Percentiles rank a stretch among this genome's conserved stretches.
Conservation (phyloP, 2,797 vertebrate species). For the Coluber constrictor region DNA sequence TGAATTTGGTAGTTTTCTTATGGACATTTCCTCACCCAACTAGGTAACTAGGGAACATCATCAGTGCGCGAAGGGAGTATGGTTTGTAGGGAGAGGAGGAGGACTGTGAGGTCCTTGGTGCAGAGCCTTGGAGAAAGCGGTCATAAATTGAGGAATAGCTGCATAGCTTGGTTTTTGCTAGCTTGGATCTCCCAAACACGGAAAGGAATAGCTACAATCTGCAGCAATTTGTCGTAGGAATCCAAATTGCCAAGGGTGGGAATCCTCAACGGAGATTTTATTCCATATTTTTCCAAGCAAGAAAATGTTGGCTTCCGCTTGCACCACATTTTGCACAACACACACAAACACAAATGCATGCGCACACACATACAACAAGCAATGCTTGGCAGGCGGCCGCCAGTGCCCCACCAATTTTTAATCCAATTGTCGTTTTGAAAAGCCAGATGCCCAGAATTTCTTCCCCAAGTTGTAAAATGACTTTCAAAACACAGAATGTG, state of each 20-base stretch:
- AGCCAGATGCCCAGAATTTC: neutral
- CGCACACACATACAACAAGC: neutral
- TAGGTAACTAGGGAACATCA: too few species aligned
- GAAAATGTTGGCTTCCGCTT: neutral
- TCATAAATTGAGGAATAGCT: neutral
- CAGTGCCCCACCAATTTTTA: neutral
- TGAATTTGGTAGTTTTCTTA: too few species aligned
- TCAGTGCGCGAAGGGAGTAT: too few species aligned
- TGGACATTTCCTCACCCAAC: too few species aligned
- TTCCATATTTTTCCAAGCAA: neutral
- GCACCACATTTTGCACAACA: neutral
- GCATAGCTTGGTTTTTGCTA: neutral
- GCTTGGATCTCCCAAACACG: neutral
- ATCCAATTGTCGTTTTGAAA: neutral
- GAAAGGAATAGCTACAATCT: neutral
- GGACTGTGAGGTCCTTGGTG: neutral
- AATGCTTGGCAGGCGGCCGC: neutral
- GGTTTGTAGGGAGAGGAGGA: neutral
- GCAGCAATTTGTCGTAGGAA: neutral
- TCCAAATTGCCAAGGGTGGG: neutral
- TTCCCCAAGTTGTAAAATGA: neutral
- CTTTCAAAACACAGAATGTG: neutral
- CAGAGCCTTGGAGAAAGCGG: neutral
- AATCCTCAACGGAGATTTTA: neutral
- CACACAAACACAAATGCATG: neutral